A percentile compares a stretch with the other conserved stretches of the same genome.
These are phyloP conservation scores for Oppia nitens DNA, from an alignment of 1,140 invertebrate species.

Conservation along the genomic window DNA sequence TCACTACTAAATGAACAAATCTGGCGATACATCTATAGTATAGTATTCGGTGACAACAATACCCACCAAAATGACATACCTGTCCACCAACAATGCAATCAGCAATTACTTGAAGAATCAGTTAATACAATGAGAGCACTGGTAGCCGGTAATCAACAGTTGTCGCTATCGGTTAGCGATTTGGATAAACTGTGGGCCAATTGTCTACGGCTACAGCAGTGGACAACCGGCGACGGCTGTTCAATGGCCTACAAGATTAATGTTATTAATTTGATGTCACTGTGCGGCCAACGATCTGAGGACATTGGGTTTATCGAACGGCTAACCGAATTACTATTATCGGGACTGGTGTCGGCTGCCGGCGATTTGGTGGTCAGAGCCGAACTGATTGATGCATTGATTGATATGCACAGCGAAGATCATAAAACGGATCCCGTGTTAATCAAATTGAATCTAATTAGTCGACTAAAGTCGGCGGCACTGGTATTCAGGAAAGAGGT, in stretches of 20 bases:
- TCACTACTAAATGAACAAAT: neutral
- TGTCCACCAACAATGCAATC: no score
- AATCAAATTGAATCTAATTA: neutral
- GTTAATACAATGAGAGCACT: neutral
- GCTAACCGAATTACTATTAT: neutral
- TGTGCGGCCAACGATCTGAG: neutral
- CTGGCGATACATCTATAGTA: neutral
- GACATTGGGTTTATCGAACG: neutral
- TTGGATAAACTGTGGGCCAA: neutral
- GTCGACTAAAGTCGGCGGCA: neutral
- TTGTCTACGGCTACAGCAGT: neutral
- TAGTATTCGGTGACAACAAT: no score
- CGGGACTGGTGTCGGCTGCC: neutral
- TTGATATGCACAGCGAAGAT: neutral
- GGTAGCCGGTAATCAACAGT: neutral
- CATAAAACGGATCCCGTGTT: neutral
- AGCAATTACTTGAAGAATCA: neutral
- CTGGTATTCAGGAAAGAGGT: neutral
- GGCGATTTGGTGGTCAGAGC: neutral
- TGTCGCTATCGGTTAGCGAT: neutral
- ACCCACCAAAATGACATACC: no score
- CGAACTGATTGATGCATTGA: neutral
- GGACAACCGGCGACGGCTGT: no score
- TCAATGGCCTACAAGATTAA: neutral
- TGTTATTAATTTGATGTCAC: neutral